These are phyloP conservation scores for Arctocebus calabarensis DNA, from an alignment of 2,797 vertebrate genomes.

Conservation along the genomic window DNA sequence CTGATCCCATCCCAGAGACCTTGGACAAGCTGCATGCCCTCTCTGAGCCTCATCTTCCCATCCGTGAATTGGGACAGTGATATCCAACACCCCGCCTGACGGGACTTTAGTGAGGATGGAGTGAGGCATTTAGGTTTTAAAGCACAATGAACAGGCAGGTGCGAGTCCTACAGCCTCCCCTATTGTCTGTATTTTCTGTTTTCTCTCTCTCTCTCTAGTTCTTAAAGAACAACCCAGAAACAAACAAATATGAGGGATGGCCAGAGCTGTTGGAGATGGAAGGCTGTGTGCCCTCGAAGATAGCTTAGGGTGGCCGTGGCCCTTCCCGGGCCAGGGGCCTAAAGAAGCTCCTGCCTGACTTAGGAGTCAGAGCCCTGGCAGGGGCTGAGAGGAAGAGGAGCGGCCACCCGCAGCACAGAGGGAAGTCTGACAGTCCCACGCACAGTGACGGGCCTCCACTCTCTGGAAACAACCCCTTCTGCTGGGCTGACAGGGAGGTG, in stretches of 20 bases:
- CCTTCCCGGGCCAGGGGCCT: background rate
- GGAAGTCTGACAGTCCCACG: accelerated
- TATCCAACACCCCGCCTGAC: accelerated
- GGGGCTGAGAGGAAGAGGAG: background rate
- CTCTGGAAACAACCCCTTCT: background rate
- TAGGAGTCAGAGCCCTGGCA: background rate
- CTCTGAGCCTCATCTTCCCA: background rate
- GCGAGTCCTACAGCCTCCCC: background rate
- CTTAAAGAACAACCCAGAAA: conserved; percentile 86
- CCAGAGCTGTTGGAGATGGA: conserved; percentile 90
- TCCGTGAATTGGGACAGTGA: background rate
- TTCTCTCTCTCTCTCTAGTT: conserved; percentile 84
- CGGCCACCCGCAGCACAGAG: accelerated
- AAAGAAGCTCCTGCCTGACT: background rate
- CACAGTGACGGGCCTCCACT: accelerated
- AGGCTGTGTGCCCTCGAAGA: conserved; percentile 91
- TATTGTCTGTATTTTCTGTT: background rate
- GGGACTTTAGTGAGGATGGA: background rate
- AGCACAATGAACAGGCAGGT: no score
- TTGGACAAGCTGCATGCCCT: background rate
- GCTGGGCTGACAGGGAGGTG: accelerated
- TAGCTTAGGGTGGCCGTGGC: conserved; percentile 65
- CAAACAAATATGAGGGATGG: conserved; percentile 92
- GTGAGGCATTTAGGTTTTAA: background rate
- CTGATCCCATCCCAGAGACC: background rate